phyloP scores from a whole-genome alignment of 2,113 vertebrate genomes.

The Carollia perspicillata region DNA sequence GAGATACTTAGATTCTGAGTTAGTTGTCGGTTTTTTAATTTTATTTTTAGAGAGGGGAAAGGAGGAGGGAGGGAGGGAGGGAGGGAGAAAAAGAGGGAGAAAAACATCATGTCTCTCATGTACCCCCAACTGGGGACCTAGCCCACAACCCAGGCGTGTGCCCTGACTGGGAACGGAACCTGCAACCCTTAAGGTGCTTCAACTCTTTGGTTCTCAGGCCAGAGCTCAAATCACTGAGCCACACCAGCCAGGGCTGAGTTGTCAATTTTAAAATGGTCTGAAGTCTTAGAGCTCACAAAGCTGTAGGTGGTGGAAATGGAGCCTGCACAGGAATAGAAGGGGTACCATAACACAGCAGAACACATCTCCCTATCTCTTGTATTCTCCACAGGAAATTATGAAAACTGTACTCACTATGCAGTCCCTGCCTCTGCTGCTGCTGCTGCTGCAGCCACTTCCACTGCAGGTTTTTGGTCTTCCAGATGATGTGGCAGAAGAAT shows the following conservation, averaged over 20 bases:
- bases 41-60: background rate
- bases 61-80: too few relatives aligned
- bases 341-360: background rate
- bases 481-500: fast-evolving
- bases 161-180: too few relatives aligned
- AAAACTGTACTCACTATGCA: background rate
- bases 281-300: background rate
- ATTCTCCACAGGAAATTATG: background rate
- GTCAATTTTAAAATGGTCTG: background rate
- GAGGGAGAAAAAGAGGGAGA: too few relatives aligned
- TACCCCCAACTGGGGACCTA: too few relatives aligned
- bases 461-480: fast-evolving
- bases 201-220: too few relatives aligned
- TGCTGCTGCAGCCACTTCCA: background rate
- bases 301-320: background rate
- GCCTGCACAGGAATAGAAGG: background rate
- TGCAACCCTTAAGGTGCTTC: too few relatives aligned
- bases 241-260: background rate
- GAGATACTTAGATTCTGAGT: background rate
- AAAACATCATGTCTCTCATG: too few relatives aligned
- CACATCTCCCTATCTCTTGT: background rate
- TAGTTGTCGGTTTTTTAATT: background rate
- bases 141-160: too few relatives aligned
- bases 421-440: background rate
- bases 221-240: too few relatives aligned